Conservation (phyloP, 2,888 invertebrate genomes). For the Branchellion lobata region DNA sequence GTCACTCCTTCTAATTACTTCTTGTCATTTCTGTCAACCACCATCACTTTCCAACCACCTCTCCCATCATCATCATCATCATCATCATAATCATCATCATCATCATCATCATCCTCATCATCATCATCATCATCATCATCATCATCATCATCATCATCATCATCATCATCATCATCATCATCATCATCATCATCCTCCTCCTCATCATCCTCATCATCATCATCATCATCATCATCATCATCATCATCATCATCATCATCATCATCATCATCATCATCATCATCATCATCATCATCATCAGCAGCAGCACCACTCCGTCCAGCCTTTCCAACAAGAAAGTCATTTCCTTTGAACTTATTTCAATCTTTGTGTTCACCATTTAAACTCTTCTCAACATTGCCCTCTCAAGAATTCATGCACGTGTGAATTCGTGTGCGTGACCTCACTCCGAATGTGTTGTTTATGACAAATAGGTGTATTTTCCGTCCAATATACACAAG, state of each 20-base stretch:
- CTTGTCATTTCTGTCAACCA: no score
- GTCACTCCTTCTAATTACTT: no score
- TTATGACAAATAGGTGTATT: no score
- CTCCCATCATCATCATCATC: constrained; percentile 31
- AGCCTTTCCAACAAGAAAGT: no score
- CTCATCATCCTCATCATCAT: constrained; percentile 4
- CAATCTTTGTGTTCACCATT: no score
- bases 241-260: constrained; percentile 12
- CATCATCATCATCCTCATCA: constrained; percentile 16
- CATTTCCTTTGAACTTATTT: no score
- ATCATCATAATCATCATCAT: constrained; percentile 18
- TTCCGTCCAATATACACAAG: no score
- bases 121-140: constrained; percentile 31
- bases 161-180: constrained; percentile 20
- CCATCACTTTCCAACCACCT: no score
- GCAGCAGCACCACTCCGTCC: background rate
- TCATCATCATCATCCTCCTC: constrained; percentile 26
- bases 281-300: constrained; percentile 24
- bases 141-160: constrained; percentile 29
- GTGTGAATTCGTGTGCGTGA: no score
- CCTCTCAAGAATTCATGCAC: no score
- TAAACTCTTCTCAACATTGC: no score
- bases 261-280: constrained; percentile 33
- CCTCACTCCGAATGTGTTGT: no score
- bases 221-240: constrained; percentile 35